These are phyloP conservation scores for Macheiramphus alcinus DNA, from an alignment of 2,113 vertebrate species.

Conservation along the genomic window DNA sequence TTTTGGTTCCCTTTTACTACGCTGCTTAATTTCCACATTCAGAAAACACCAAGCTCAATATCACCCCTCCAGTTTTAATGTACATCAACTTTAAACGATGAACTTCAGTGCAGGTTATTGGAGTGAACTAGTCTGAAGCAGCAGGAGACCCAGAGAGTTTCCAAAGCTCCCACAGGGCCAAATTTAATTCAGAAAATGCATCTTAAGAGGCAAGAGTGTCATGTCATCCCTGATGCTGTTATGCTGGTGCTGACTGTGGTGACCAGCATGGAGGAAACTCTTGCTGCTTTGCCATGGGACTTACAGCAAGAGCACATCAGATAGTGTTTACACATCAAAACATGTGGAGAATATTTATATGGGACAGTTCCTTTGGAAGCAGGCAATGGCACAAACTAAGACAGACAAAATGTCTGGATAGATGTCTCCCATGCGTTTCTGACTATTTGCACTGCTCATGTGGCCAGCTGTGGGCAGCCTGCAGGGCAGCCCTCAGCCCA, in stretches of 20 bases:
- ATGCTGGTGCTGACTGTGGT: neutral
- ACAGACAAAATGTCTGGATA: neutral
- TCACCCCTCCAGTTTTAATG: neutral
- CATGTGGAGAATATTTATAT: neutral
- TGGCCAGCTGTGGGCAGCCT: accelerated
- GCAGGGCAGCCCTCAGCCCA: neutral
- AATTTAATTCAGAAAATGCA: neutral
- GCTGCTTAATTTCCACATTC: neutral
- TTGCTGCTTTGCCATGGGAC: neutral
- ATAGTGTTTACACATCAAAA: neutral
- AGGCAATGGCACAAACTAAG: neutral
- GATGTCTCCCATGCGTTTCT: neutral
- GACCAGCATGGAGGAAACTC: neutral
- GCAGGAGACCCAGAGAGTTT: neutral
- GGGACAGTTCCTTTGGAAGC: neutral
- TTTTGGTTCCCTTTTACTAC: neutral
- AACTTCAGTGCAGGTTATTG: neutral
- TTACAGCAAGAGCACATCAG: neutral
- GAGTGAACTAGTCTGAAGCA: neutral
- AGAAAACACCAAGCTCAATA: neutral
- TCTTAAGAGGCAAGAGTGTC: neutral
- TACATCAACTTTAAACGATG: neutral
- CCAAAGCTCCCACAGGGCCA: neutral
- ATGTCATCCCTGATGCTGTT: neutral
- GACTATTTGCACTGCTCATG: neutral